Base-by-base conservation (phyloP, 2,113 vertebrate species). In the Ovis canadensis region DNA sequence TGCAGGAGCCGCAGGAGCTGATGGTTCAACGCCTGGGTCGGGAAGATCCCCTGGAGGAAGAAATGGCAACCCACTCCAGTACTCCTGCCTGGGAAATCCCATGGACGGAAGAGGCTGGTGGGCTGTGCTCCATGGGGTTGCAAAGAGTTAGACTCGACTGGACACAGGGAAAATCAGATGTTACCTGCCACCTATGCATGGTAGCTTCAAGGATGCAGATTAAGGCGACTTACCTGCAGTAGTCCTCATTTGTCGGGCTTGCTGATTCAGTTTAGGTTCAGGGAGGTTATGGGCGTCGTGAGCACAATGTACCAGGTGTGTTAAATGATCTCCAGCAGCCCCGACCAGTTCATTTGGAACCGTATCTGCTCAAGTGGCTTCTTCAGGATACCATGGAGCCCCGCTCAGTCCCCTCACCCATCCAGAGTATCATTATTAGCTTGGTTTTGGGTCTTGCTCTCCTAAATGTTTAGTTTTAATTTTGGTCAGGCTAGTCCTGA, bases 231-330 rank as follows among this genome's bases (percentile, higher is more conserved):
- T 77, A 19, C 4, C 48, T 54, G 23, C 6, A 2, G 12, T 3
- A 5, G 62, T 9, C 50, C 67, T 33, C n/a, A 3, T 45, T 43
- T 60, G 54, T 45, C 14, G n/a, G 52, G 60, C 21, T 33, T 17
- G 45, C 71, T 31, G 31, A 7, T 40, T 81, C 57, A 33, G 64
- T 92, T 93, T 31, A 55, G 86, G 77, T 92, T 88, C 31, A 55
- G 78, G 40, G 90, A 59, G 80, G 62, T 77, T 89, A 48, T 45
- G 90, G 16, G 64, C 21, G 6, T 92, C 10, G 0, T 86, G 31
- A 78, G 21, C 60, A 82, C 9, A 17, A 0, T 5, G 10, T 13
- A 15, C 5, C 33, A 14, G 36, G 12, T 64, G 0, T 45, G 21
- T 59, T 83, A 36, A 50, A 36, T 54, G 85, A 33, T 17, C 48